Base-by-base conservation (phyloP, 2,113 vertebrate species). In the Manacus vitellinus region DNA sequence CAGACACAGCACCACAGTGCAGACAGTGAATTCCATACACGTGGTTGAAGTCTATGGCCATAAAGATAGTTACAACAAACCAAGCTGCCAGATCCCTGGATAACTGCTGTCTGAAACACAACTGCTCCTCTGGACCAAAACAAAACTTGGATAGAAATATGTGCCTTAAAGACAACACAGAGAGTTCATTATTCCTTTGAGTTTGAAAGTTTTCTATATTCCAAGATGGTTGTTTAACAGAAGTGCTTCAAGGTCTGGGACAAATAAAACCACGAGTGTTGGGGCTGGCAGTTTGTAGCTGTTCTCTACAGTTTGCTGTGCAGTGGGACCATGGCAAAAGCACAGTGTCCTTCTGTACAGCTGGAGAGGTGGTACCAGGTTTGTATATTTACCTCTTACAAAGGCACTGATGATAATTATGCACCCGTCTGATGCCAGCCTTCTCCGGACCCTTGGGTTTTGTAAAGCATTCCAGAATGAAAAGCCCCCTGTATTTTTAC, bases 91-190 rank as follows among this genome's bases (percentile, higher is more conserved):
- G 46, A 85, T 97, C 81, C 97, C 94, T 14, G 97, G 86, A 43
- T 98, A 97, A 94, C 54, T 62, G 72, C 3, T 75, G 51, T 67
- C 68, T 77, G 81, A 84, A 62, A 54, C 13, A 16, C 56, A 46
- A 1, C 33, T 43, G 56, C 67, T 78, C 39, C 65, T 95, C 76
- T 65, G 91, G 92, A 96, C 92, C 89, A 94, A 96, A 95, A 92
- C 44, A 51, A 89, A 85, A 80, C 74, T 61, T 84, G 76, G 47
- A 68, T 85, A 85, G 75, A 95, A 95, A 93, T 77, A 97, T 8
- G 97, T 98, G 97, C 97, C 97, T 98, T 98, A 97, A 89, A 91
- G 83, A 97, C 77, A 95, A 73, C 35, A 23, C 24, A 65, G 58
- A 25, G 81, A 90, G 70, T 89, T 54, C 35, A 79, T 93, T 88